Conservation (phyloP, 2,113 vertebrate genomes). For the Bos javanicus region DNA sequence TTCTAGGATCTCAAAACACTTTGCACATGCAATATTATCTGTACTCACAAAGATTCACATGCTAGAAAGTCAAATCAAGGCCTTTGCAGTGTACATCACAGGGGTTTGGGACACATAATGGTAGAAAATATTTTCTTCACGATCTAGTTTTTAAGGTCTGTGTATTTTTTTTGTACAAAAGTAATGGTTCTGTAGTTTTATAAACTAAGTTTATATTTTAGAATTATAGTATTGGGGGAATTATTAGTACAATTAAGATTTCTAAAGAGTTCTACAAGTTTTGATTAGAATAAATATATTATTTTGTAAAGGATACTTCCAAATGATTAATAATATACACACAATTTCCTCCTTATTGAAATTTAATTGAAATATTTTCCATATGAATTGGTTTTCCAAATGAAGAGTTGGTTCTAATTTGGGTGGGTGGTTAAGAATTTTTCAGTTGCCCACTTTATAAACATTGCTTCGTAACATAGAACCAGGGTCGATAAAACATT, state of each 20-base stretch:
- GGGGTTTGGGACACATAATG: not conserved
- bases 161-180: not conserved
- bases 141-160: not conserved
- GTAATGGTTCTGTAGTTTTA: not conserved
- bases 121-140: not conserved
- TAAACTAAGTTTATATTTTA: not conserved
- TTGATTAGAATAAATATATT: not conserved
- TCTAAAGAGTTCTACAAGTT: not conserved
- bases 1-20: not conserved
- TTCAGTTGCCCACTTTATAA: not conserved
- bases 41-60: not conserved
- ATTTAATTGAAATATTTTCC: constrained; percentile 50
- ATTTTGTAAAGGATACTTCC: not conserved
- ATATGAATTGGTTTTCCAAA: constrained; percentile 13
- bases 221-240: not conserved
- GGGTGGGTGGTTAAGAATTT: not conserved
- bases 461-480: not conserved
- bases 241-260: not conserved
- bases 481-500: not conserved
- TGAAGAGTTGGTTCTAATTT: constrained; percentile 26
- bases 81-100: not conserved
- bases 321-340: not conserved
- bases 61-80: not conserved
- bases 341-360: not conserved
- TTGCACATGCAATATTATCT: not conserved